Base-by-base conservation (phyloP, 2,888 invertebrate species). In the Caradrina kadenii region DNA sequence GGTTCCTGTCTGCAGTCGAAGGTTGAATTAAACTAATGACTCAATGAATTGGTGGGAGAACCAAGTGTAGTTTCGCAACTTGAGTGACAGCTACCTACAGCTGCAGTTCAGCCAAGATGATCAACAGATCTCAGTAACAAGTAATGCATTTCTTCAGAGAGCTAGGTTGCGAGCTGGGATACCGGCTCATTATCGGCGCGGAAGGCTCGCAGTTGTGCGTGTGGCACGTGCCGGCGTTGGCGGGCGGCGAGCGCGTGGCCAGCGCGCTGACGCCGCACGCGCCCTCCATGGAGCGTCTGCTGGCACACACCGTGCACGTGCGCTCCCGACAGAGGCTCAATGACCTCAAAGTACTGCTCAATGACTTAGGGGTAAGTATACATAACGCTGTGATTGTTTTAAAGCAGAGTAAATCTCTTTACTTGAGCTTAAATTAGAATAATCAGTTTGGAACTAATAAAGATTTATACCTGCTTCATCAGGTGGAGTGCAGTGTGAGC, bases 261-360 rank as follows among this genome's bases (percentile, higher is more conserved):
- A 97, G 98, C 91, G 98, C 98, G 17, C 97, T 98, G 53, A 97
- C 98, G 82, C 98, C 98, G 31, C 99, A 99, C 93, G 97, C 98
- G 87, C 96, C 99, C n/a, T 99, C 99, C 7, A 98, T 99, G 97
- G 99, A 99, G 95, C 97, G 99, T 49, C 96, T 99, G 63, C 96
- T 99, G 49, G 99, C 99, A 8, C 99, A 99, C 90, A 99, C 99
- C 0, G 99, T 99, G 82, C 99, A 99, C 89, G 98, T 99, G 67
- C 96, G 99, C 81, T 98, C 99, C 0, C 97, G 98, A 64, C 98
- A 98, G 79, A 96, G 99, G 54, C 96, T 99, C 17, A 97, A 97
- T 50, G 98, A 99, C 88, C 96, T 99, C 45, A 98, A 98, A 90
- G 97, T 98, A 77, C 97, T 98, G 87, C 93, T 98, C 61, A 97